Percentiles rank a stretch among this genome's conserved stretches.
Evolutionary conservation across 2,888 invertebrate genomes (phyloP).

Genomic region (Noctua comes): DNA sequence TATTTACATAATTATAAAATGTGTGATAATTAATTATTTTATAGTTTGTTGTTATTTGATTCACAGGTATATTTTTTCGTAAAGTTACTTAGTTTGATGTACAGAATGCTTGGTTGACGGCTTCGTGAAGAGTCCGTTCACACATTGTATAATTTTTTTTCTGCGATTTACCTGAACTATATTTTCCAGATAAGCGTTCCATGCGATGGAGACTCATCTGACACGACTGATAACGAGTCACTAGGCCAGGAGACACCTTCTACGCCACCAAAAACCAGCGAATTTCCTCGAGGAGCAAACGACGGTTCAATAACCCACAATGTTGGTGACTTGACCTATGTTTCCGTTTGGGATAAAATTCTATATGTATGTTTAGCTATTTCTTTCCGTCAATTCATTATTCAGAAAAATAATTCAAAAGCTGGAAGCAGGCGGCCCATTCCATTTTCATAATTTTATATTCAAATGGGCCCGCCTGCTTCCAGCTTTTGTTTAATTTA

Average conservation of each 20-base stretch:
- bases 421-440: no score
- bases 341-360: slow-evolving; percentile 23
- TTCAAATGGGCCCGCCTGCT: no score
- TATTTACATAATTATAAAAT: no score
- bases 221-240: neutral
- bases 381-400: neutral
- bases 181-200: slow-evolving; percentile 37
- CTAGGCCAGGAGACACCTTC: neutral
- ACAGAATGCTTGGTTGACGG: neutral
- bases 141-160: neutral
- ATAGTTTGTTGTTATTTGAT: no score
- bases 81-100: neutral
- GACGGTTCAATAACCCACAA: slow-evolving; percentile 43
- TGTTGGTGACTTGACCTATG: slow-evolving; percentile 48
- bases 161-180: neutral
- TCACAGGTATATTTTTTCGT: neutral
- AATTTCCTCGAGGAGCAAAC: slow-evolving; percentile 18
- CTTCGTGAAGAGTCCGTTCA: neutral
- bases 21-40: no score
- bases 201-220: slow-evolving; percentile 11
- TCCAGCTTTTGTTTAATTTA: no score
- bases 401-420: neutral
- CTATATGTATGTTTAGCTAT: slow-evolving; percentile 33
- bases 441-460: no score
- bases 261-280: neutral